phyloP scores from a whole-genome alignment of 2,888 invertebrate genomes.

The Chouioia cunea region DNA sequence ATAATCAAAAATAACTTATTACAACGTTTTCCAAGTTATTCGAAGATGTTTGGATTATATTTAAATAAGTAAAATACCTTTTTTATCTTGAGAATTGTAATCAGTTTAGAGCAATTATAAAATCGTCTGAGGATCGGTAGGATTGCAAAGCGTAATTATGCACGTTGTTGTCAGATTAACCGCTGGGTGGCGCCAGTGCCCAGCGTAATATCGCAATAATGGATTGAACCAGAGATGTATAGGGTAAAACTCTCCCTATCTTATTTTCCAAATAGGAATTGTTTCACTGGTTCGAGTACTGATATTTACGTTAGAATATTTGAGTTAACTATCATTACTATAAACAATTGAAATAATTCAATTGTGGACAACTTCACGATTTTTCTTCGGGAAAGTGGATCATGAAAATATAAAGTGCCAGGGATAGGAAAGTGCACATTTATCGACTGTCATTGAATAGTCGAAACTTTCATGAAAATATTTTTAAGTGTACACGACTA shows the following conservation, averaged over 20 bases:
- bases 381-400: no score
- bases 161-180: not conserved
- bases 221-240: not conserved
- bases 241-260: not conserved
- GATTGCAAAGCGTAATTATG: not conserved
- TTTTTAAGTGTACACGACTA: no score
- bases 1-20: not conserved
- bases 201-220: not conserved
- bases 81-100: not conserved
- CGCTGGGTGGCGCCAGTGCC: not conserved
- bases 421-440: no score
- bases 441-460: no score
- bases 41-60: not conserved
- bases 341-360: no score
- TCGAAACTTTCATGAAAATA: no score
- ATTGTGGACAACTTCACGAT: no score
- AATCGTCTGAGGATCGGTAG: constrained; percentile 27
- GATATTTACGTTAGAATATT: no score
- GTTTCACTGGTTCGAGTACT: no score
- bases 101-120: not conserved
- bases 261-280: no score
- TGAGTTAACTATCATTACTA: no score
- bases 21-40: not conserved
- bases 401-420: no score
- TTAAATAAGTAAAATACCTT: not conserved